phyloP scores from a whole-genome alignment of 1,140 invertebrate genomes.

The Lamellibrachia luymesi region DNA sequence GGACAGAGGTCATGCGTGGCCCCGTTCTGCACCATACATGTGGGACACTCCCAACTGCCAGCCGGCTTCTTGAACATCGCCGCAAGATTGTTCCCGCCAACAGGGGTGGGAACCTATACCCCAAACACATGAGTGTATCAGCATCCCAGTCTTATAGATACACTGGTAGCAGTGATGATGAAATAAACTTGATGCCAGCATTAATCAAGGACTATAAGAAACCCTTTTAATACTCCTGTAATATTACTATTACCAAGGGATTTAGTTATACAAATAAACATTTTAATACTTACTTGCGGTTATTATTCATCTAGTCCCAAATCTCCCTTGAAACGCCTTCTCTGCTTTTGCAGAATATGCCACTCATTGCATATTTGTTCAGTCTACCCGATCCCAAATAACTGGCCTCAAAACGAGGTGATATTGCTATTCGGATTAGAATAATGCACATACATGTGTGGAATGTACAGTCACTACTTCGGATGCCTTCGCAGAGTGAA shows the following conservation, averaged over 20 bases:
- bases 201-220: slow-evolving; percentile 47
- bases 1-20: slow-evolving; percentile 62
- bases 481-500: too few relatives aligned
- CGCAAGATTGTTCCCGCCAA: neutral
- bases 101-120: neutral
- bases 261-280: neutral
- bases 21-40: slow-evolving; percentile 69
- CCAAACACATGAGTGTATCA: neutral
- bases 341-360: too few relatives aligned
- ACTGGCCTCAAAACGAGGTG: too few relatives aligned
- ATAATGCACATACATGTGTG: too few relatives aligned
- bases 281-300: too few relatives aligned
- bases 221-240: slow-evolving; percentile 32
- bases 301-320: too few relatives aligned
- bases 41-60: slow-evolving; percentile 67
- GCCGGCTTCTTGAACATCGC: slow-evolving; percentile 56
- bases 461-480: too few relatives aligned
- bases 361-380: too few relatives aligned
- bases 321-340: too few relatives aligned
- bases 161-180: neutral
- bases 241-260: neutral
- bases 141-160: neutral
- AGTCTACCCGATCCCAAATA: too few relatives aligned
- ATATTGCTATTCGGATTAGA: too few relatives aligned
- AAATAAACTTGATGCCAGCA: neutral